Evolutionary conservation across 2,888 invertebrate genomes (phyloP).

Genomic region (Phrixothrix hirtus): DNA sequence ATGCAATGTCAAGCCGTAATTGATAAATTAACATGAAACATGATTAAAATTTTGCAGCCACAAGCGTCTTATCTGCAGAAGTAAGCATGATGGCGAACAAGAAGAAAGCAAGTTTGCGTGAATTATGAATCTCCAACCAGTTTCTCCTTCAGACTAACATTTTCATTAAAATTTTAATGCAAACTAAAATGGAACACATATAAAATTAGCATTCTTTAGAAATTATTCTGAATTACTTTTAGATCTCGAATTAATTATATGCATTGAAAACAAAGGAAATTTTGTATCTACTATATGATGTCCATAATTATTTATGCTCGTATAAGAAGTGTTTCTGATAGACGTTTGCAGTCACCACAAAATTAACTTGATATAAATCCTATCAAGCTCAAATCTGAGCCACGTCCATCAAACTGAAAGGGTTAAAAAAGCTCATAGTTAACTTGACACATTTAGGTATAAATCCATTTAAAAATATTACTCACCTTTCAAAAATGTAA

Average conservation of each 20-base stretch:
- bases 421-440: slow-evolving; percentile 38
- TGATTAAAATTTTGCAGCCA: slow-evolving; percentile 28
- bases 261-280: slow-evolving; percentile 8
- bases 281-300: no score
- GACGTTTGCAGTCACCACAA: slow-evolving; percentile 9
- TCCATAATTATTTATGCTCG: no score
- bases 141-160: slow-evolving; percentile 32
- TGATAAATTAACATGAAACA: slow-evolving; percentile 36
- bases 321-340: no score
- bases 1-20: slow-evolving; percentile 26
- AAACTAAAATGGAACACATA: slow-evolving; percentile 40
- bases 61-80: slow-evolving; percentile 29
- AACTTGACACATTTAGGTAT: slow-evolving; percentile 41
- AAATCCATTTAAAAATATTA: slow-evolving; percentile 34
- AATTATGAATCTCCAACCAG: slow-evolving; percentile 38
- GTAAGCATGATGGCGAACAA: slow-evolving; percentile 30
- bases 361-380: slow-evolving; percentile 21
- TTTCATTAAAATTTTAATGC: slow-evolving; percentile 43
- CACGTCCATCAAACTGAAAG: slow-evolving; percentile 17
- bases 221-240: slow-evolving; percentile 21
- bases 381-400: slow-evolving; percentile 10
- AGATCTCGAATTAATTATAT: slow-evolving; percentile 3
- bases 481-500: slow-evolving; percentile 25
- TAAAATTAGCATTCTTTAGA: slow-evolving; percentile 41
- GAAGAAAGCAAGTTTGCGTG: slow-evolving; percentile 35